Base-by-base conservation (phyloP, 2,113 vertebrate species). In the Hippocampus abdominalis region DNA sequence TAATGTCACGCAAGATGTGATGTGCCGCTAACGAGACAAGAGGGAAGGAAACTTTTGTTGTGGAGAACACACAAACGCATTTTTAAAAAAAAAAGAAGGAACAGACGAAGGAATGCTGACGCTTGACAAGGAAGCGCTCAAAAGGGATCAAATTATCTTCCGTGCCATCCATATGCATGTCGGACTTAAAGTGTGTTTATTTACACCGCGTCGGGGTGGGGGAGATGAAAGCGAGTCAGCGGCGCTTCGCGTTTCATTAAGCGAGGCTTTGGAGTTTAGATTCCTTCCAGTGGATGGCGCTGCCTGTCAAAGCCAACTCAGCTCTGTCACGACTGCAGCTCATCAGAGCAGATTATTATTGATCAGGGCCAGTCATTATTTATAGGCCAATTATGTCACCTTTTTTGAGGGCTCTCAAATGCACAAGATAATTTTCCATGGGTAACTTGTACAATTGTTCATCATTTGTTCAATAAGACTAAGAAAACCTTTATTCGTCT, bases 141-240 rank as follows among this genome's bases (percentile, higher is more conserved):
- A 87, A 36, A 91, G 88, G 85, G 78, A 78, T 84, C 78, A 87
- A 77, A 81, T 80, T 72, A 72, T 88, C 88, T 82, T 81, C 77
- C 86, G 85, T 84, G 83, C 89, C 89, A 91, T 89, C 73, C 86
- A 88, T 91, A 90, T 89, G 86, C 84, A 90, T 85, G 85, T 29
- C 27, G 2, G 57, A 18, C 57, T 60, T 29, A 18, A 53, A 53
- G 51, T 32, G 77, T 76, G 81, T 83, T 87, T 87, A 77, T 86
- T 89, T 78, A 83, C 75, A 73, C 69, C 60, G 82, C 67, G 78
- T 75, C 73, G 36, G 71, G 78, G 74, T 32, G 25, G 60, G 60
- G 29, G 74, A 75, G 70, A 76, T 9, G 40, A 71, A 77, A 81
- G 62, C 72, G 72, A 20, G 75, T 77, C 73, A 77, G 72, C 74